Evolutionary conservation across 2,888 invertebrate genomes (phyloP), one percentile per base, ranked within the genome.

Genomic region (Chrysina gloriosa): DNA sequence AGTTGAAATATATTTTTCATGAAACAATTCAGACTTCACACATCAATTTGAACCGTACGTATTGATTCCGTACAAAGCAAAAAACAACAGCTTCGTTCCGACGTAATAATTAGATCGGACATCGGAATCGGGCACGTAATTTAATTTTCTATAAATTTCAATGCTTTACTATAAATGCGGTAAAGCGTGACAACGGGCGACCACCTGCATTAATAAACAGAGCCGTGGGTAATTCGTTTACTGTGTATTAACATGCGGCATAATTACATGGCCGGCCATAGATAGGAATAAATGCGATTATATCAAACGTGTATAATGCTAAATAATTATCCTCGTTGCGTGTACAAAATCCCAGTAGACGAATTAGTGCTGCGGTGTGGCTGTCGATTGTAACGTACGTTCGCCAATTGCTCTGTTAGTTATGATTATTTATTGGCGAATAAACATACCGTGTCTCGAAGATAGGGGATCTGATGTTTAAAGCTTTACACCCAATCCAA

Each of bases 251-350:
- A 77, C 75, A 73, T 73, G 71, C 69, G 72, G 72, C 74, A 76
- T 76, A 78, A 77, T 77, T 79, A 76, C 76, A 76, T 76, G 77
- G 75, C 77, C 77, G 73, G 71, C 72, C 71, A 71, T 74, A 76
- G 77, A 78, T 77, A 76, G 74, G 76, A 77, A 78, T 76, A 78
- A 80, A 80, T 77, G 76, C 75, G 78, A 81, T 80, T 80, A 80
- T 79, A 78, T 78, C 76, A 78, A 79, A 78, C 78, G 78, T 78
- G 77, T 77, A 80, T 80, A 79, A 80, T 79, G 78, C 79, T 81
- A 80, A 81, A 81, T 81, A 80, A 81, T 81, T 81, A 81, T 81
- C 78, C 75, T 77, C 75, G 79, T 78, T 79, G 79, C 80, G 79
- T 79, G 78, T 76, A 71, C 71, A 74, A 75, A 75, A 73, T 81